A percentile compares a stretch with the other conserved stretches of the same genome.
These are phyloP conservation scores for Mythimna vitellina DNA, from an alignment of 2,888 invertebrate genomes.

Conservation along the genomic window DNA sequence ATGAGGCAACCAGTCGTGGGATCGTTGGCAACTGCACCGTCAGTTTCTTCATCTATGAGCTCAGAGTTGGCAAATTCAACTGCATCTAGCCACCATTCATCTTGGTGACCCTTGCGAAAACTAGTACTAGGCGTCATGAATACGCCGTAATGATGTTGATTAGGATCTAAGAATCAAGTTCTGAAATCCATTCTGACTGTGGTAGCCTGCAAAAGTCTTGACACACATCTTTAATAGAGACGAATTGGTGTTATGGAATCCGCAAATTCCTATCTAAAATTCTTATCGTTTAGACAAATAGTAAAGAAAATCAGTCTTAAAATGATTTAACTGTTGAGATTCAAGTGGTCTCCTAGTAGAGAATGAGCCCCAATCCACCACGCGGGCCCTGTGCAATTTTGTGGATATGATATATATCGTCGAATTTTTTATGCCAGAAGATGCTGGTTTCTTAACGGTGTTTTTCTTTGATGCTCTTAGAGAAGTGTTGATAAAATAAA, in stretches of 20 bases:
- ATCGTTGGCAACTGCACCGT: conserved; percentile 43
- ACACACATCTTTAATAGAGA: background rate
- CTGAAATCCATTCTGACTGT: background rate
- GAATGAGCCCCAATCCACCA: no score
- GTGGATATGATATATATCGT: no score
- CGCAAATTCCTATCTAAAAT: background rate
- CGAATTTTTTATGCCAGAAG: no score
- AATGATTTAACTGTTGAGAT: no score
- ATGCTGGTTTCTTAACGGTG: no score
- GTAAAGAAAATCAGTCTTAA: background rate
- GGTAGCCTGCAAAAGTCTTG: background rate
- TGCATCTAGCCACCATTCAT: conserved; percentile 23
- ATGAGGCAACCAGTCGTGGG: conserved; percentile 46
- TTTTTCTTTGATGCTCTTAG: no score
- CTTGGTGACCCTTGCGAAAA: conserved; percentile 42
- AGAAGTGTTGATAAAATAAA: no score
- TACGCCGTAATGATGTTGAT: conserved; percentile 6
- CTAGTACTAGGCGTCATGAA: background rate
- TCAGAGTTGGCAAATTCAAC: conserved; percentile 43
- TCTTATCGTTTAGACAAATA: background rate
- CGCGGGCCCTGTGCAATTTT: no score
- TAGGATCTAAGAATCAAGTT: background rate
- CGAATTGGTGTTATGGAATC: background rate
- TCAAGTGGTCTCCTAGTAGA: no score
- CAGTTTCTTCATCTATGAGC: conserved; percentile 51